phyloP scores from a whole-genome alignment of 1,140 invertebrate species.

The Drosophila funebris region DNA sequence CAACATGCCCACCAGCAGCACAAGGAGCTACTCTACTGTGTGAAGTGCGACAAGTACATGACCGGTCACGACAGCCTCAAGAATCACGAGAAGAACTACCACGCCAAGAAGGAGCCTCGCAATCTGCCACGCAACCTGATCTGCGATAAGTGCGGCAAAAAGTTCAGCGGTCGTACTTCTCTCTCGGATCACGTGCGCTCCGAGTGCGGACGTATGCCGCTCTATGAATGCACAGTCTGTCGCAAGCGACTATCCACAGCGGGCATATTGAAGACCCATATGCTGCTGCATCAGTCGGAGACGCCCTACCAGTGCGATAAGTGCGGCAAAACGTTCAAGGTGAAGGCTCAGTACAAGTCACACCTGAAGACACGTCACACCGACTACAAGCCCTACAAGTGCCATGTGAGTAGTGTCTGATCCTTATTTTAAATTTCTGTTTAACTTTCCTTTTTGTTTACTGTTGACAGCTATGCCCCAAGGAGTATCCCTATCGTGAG shows the following conservation, averaged over 20 bases:
- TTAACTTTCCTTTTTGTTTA: not conserved
- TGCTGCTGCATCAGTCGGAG: constrained; percentile 80
- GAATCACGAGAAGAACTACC: constrained; percentile 74
- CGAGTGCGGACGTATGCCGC: constrained; percentile 78
- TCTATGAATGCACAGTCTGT: constrained; percentile 81
- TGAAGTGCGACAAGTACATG: constrained; percentile 83
- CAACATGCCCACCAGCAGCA: constrained; percentile 78
- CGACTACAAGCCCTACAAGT: constrained; percentile 88
- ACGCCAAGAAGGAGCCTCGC: constrained; percentile 65
- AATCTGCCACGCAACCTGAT: constrained; percentile 78
- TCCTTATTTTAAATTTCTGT: not conserved
- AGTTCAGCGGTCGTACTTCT: constrained; percentile 79
- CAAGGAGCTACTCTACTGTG: constrained; percentile 81
- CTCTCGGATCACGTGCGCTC: constrained; percentile 82
- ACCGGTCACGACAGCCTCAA: constrained; percentile 80
- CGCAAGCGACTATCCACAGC: constrained; percentile 82
- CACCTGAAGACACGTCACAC: constrained; percentile 87
- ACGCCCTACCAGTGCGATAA: constrained; percentile 82
- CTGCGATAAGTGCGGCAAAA: constrained; percentile 84
- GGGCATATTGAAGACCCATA: constrained; percentile 82
- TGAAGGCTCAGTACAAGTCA: constrained; percentile 88
- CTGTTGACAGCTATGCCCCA: constrained; percentile 83
- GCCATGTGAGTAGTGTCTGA: constrained; percentile 70
- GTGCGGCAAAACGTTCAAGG: constrained; percentile 83
- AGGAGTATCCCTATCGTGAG: constrained; percentile 85